These are phyloP conservation scores for Sialis lutaria DNA, from an alignment of 2,888 invertebrate genomes.

Conservation along the genomic window DNA sequence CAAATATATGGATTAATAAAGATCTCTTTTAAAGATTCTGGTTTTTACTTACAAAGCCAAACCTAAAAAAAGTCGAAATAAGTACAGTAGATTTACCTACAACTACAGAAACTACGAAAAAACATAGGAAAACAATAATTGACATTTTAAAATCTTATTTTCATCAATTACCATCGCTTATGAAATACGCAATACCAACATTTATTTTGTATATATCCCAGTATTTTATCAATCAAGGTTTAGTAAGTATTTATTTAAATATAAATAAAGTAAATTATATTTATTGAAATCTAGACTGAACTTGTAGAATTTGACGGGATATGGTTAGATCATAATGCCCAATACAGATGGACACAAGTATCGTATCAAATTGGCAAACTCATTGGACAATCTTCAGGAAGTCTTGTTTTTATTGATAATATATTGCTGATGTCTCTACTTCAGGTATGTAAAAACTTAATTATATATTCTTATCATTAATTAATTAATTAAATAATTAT, in stretches of 20 bases:
- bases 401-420: conserved; percentile 36
- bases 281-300: conserved; percentile 22
- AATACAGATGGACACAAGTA: conserved; percentile 58
- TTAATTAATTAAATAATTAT: too few species aligned
- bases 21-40: too few species aligned
- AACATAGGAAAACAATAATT: conserved; percentile 10
- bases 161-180: conserved; percentile 24
- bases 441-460: conserved; percentile 24
- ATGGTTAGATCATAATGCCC: conserved; percentile 33
- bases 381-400: conserved; percentile 54
- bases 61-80: too few species aligned
- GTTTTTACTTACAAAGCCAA: too few species aligned
- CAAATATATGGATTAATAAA: too few species aligned
- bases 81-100: too few species aligned
- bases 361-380: conserved; percentile 61
- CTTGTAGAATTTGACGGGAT: conserved; percentile 40
- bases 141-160: background rate
- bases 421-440: conserved; percentile 48
- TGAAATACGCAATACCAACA: conserved; percentile 52
- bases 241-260: conserved; percentile 30
- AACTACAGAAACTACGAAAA: too few species aligned
- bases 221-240: conserved; percentile 62
- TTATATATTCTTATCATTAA: too few species aligned
- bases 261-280: background rate
- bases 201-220: conserved; percentile 53